Percentiles rank a stretch among this genome's conserved stretches.
phyloP scores from a whole-genome alignment of 2,888 invertebrate genomes.

The Argyresthia goedartella region DNA sequence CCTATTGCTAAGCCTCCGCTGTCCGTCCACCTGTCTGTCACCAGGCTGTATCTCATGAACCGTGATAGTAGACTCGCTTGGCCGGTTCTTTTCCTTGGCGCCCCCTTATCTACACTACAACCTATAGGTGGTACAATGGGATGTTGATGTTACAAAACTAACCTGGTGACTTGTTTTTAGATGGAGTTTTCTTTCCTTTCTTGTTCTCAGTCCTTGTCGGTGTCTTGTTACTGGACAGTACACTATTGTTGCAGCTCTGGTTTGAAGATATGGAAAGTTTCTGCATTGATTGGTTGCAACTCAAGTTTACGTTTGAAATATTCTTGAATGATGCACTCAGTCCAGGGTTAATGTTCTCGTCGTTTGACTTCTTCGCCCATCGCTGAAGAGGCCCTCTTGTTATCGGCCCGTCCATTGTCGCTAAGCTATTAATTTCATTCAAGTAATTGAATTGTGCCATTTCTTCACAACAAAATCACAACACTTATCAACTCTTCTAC shows the following conservation, averaged over 20 bases:
- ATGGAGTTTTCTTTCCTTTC: constrained; percentile 76
- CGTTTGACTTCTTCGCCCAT: constrained; percentile 81
- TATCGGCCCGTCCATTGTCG: constrained; percentile 85
- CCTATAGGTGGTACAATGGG: too few relatives aligned
- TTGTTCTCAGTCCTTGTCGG: constrained; percentile 64
- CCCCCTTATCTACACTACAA: too few relatives aligned
- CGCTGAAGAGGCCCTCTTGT: constrained; percentile 83
- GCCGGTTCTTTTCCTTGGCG: too few relatives aligned
- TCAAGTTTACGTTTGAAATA: constrained; percentile 66
- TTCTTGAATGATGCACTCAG: constrained; percentile 54
- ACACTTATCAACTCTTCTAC: not conserved
- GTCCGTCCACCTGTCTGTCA: too few relatives aligned
- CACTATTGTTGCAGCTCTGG: constrained; percentile 66
- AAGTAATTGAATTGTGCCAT: constrained; percentile 88
- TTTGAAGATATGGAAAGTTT: constrained; percentile 72
- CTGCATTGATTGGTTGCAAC: constrained; percentile 76
- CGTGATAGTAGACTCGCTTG: too few relatives aligned
- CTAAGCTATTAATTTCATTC: constrained; percentile 83
- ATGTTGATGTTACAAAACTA: constrained; percentile 17
- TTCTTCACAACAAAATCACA: not conserved
- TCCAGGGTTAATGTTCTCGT: constrained; percentile 69
- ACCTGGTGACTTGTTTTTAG: constrained; percentile 77
- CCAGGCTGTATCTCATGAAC: too few relatives aligned
- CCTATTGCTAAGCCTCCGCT: too few relatives aligned
- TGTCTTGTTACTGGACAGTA: constrained; percentile 68